phyloP scores from a whole-genome alignment of 2,797 vertebrate genomes.

The Gymnopithys bicolor region DNA sequence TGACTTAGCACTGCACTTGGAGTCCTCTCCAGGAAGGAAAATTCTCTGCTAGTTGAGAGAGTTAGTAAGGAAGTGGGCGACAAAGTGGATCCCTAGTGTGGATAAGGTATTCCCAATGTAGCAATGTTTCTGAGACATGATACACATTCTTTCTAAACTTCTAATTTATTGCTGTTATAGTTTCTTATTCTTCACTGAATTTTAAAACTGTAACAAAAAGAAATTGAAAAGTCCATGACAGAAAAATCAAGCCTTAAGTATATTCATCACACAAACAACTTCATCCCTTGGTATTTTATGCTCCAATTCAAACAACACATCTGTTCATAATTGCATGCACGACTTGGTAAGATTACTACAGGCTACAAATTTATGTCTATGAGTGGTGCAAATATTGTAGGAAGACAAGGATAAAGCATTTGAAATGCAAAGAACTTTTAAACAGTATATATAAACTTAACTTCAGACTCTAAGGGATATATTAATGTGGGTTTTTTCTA shows the following conservation, averaged over 20 bases:
- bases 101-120: neutral
- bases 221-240: constrained; percentile 7
- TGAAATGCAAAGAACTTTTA: neutral
- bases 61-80: neutral
- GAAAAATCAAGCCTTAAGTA: constrained; percentile 15
- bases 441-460: neutral
- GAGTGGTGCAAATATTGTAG: neutral
- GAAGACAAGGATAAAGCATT: neutral
- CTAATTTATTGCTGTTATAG: neutral
- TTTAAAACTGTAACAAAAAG: constrained; percentile 1
- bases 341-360: constrained; percentile 19
- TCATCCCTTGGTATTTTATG: constrained; percentile 45
- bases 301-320: constrained; percentile 48
- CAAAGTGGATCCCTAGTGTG: neutral
- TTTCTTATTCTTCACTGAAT: constrained; percentile 14
- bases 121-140: neutral
- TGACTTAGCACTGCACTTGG: neutral
- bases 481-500: neutral
- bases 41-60: neutral
- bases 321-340: constrained; percentile 41
- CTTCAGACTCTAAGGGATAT: neutral
- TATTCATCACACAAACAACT: constrained; percentile 35
- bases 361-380: constrained; percentile 6
- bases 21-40: neutral
- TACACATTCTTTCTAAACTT: neutral